A percentile compares a stretch with the other conserved stretches of the same genome.
phyloP scores from a whole-genome alignment of 2,888 invertebrate species.

The Desoria tigrina region DNA sequence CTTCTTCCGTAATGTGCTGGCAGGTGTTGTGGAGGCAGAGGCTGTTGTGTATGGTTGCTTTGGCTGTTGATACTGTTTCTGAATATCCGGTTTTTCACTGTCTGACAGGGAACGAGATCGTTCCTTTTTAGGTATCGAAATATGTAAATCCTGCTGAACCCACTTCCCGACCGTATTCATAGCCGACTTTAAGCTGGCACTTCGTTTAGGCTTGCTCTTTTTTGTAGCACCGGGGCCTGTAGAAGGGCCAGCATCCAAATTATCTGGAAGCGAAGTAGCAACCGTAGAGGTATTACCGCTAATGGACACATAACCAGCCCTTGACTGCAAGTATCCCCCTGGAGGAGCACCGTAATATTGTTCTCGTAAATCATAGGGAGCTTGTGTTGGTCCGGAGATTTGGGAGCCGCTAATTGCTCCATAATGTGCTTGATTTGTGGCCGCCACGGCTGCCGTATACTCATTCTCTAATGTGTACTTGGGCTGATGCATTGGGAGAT shows the following conservation, averaged over 20 bases:
- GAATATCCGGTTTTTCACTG: conserved; percentile 61
- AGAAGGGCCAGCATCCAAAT: background rate
- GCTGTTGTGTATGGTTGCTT: conserved; percentile 28
- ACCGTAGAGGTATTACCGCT: conserved; percentile 33
- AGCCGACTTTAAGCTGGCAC: conserved; percentile 72
- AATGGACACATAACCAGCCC: conserved; percentile 47
- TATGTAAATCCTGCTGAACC: conserved; percentile 73
- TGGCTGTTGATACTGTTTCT: conserved; percentile 58
- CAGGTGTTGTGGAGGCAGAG: conserved; percentile 31
- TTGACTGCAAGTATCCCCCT: conserved; percentile 41
- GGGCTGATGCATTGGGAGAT: background rate
- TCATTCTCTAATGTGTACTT: background rate
- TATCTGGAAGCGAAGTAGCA: conserved; percentile 11
- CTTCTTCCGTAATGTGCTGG: conserved; percentile 62
- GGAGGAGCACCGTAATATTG: conserved; percentile 20
- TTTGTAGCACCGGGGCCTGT: conserved; percentile 58
- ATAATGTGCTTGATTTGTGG: conserved; percentile 4
- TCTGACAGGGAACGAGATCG: conserved; percentile 75
- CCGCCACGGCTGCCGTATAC: conserved; percentile 6
- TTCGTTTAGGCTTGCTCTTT: conserved; percentile 66
- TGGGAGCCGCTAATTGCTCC: background rate
- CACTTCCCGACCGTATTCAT: conserved; percentile 79
- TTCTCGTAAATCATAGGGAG: conserved; percentile 21
- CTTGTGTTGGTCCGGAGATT: background rate
- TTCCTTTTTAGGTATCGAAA: conserved; percentile 68